Percentiles rank a stretch among this genome's conserved stretches.
Evolutionary conservation across 2,888 invertebrate genomes (phyloP).

Genomic region (Chymomyza caudatula): DNA sequence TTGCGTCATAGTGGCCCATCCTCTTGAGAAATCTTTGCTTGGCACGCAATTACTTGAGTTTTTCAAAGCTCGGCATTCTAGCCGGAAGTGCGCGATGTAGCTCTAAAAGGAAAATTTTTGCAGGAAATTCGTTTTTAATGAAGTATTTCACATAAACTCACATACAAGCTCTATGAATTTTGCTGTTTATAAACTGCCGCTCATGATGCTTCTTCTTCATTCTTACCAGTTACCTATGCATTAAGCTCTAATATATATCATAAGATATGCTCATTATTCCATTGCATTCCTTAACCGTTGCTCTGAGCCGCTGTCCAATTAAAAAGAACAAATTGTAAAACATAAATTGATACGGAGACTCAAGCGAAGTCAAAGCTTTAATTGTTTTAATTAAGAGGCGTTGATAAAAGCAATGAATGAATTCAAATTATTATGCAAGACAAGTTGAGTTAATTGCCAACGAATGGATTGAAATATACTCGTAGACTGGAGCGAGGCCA

Average conservation of each 20-base stretch:
- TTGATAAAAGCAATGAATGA: not conserved
- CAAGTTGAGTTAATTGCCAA: not conserved
- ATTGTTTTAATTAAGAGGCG: slow-evolving; percentile 2
- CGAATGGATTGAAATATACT: not conserved
- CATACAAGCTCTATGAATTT: too few relatives aligned
- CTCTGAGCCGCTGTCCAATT: not conserved
- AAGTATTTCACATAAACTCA: too few relatives aligned
- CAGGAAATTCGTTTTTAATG: not conserved
- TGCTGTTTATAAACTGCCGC: too few relatives aligned
- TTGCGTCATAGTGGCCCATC: not conserved
- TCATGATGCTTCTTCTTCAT: too few relatives aligned
- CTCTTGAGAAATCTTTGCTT: not conserved
- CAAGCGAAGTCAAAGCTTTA: not conserved
- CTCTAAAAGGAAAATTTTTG: not conserved
- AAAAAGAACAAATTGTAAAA: too few relatives aligned
- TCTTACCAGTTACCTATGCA: too few relatives aligned
- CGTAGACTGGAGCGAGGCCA: not conserved
- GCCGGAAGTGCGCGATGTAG: not conserved
- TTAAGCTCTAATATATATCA: not conserved
- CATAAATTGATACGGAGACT: not conserved
- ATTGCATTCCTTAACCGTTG: not conserved
- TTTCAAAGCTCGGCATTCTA: not conserved
- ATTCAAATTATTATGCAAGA: slow-evolving; percentile 1
- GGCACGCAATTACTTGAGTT: not conserved
- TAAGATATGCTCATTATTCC: not conserved